Evolutionary conservation across 64 coral and sea anemone species (phyloP).

Genomic region (Pocillopora verrucosa): DNA sequence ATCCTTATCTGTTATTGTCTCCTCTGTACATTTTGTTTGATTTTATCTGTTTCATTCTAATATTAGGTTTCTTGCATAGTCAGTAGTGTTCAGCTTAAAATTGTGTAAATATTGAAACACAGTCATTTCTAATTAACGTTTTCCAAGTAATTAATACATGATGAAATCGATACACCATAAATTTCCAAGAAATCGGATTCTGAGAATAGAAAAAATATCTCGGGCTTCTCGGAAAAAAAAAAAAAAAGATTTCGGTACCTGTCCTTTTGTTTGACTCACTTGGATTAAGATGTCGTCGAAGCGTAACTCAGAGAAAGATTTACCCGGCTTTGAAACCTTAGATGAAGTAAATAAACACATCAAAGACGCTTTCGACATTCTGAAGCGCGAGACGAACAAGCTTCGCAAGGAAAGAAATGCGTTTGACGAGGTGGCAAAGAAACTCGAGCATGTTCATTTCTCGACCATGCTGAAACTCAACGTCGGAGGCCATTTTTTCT

Average conservation of each 20-base stretch:
- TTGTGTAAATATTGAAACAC: no score
- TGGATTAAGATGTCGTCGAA: neutral
- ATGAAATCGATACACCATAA: no score
- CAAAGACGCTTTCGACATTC: neutral
- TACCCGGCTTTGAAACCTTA: neutral
- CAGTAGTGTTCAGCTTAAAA: no score
- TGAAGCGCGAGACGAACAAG: neutral
- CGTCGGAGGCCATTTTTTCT: neutral
- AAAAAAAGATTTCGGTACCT: neutral
- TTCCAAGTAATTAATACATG: no score
- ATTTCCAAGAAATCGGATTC: no score
- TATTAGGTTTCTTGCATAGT: no score
- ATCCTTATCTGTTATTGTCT: no score
- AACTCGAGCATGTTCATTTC: constrained; percentile 1
- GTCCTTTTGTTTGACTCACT: neutral
- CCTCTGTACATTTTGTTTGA: no score
- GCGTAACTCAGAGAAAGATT: neutral
- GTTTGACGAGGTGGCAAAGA: neutral
- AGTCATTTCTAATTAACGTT: no score
- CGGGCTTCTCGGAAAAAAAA: neutral
- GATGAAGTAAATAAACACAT: neutral
- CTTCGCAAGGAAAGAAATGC: constrained; percentile 3
- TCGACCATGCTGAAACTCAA: neutral
- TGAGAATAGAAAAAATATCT: no score
- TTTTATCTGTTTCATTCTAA: no score